phyloP scores from a whole-genome alignment of 2,888 invertebrate genomes.

The Caenorhabditis sp. region DNA sequence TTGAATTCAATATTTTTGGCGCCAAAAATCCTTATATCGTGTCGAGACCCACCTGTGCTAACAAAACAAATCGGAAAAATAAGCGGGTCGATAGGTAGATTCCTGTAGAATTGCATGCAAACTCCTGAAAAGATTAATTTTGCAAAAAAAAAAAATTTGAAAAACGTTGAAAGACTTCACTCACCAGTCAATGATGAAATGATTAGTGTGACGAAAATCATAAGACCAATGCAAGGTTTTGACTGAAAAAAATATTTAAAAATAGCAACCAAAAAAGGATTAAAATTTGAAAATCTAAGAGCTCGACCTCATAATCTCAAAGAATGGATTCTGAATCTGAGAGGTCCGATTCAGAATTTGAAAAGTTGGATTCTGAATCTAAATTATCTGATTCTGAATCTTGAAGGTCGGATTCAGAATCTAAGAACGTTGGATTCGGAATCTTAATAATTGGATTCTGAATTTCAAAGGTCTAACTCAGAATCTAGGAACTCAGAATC shows the following conservation, averaged over 20 bases:
- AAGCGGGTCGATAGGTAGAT: constrained; percentile 36
- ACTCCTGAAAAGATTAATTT: constrained; percentile 31
- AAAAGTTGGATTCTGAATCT: no score
- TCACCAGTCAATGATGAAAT: constrained; percentile 33
- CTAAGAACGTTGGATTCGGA: background rate
- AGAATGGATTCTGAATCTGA: no score
- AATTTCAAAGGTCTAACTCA: background rate
- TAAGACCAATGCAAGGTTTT: constrained; percentile 38
- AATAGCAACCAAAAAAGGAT: no score
- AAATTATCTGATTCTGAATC: no score
- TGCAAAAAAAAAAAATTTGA: no score
- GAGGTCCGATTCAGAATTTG: no score
- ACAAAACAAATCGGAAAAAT: constrained; percentile 40
- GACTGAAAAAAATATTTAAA: constrained; percentile 29
- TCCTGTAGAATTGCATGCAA: constrained; percentile 41
- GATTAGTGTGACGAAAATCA: constrained; percentile 37
- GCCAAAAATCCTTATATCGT: no score
- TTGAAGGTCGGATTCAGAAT: no score
- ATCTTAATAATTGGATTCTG: background rate
- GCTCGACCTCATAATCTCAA: no score
- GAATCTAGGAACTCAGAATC: background rate
- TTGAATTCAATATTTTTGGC: no score
- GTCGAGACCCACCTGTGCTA: constrained; percentile 18
- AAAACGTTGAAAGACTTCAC: no score
- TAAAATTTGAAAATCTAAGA: background rate